A percentile compares a stretch with the other conserved stretches of the same genome.
These are phyloP conservation scores for Chionis minor DNA, from an alignment of 2,113 vertebrate genomes.

Conservation along the genomic window DNA sequence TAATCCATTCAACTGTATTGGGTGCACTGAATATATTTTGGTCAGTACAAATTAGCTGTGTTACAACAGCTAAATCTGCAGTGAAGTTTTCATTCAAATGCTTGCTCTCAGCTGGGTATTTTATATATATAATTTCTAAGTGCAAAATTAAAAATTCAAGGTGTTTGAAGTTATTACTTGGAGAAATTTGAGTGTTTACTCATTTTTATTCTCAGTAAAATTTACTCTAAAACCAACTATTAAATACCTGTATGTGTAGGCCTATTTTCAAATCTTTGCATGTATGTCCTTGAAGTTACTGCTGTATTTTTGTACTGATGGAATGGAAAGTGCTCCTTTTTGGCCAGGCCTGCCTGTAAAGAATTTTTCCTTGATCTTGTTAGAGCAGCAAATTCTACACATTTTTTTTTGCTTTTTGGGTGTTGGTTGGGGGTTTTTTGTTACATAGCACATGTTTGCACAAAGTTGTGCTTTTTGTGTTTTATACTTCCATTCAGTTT, in stretches of 20 bases:
- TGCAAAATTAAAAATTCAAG: background rate
- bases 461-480: background rate
- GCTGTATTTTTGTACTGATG: background rate
- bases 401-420: background rate
- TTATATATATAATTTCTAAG: background rate
- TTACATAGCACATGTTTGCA: background rate
- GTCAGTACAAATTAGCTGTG: background rate
- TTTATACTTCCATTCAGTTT: background rate
- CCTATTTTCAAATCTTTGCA: conserved; percentile 1
- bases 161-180: background rate
- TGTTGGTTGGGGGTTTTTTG: background rate
- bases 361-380: conserved; percentile 17
- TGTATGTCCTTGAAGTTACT: background rate
- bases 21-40: background rate
- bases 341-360: background rate
- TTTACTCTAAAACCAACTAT: background rate
- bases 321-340: conserved; percentile 14
- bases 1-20: background rate
- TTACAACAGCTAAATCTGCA: background rate
- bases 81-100: background rate
- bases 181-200: background rate
- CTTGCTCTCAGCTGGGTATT: background rate
- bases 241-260: background rate
- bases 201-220: background rate
- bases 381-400: background rate